Conservation (phyloP, 2,888 invertebrate species). For the Platycheirus albimanus region DNA sequence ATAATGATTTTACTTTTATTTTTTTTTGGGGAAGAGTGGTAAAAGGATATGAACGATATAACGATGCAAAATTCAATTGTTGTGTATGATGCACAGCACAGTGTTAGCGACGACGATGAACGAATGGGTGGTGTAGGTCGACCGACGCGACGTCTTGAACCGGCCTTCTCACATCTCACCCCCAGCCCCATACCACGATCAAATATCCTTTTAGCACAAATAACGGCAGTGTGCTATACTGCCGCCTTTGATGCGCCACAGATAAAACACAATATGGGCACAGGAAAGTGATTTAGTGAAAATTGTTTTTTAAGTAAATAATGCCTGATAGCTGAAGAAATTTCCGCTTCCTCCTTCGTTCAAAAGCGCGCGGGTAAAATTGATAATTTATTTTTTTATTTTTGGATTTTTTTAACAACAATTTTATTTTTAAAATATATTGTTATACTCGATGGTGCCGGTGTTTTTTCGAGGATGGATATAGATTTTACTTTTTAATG, state of each 20-base stretch:
- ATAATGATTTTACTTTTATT: constrained; percentile 38
- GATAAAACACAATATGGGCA: constrained; percentile 73
- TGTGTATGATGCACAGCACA: constrained; percentile 62
- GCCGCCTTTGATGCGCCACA: constrained; percentile 51
- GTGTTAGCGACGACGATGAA: constrained; percentile 21
- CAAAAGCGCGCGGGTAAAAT: constrained; percentile 58
- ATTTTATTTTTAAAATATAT: constrained; percentile 1
- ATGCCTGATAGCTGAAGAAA: constrained; percentile 75
- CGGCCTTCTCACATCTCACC: not conserved
- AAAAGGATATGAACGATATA: constrained; percentile 64
- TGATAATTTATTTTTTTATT: constrained; percentile 62
- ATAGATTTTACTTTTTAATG: not conserved
- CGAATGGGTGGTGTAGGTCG: constrained; percentile 9
- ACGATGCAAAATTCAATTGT: constrained; percentile 72
- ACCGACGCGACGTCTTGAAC: too few species aligned
- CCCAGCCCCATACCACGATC: too few species aligned
- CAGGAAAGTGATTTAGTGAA: constrained; percentile 82
- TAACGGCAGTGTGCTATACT: constrained; percentile 50
- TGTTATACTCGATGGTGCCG: too few species aligned
- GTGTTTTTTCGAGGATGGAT: too few species aligned
- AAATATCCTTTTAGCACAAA: constrained; percentile 39
- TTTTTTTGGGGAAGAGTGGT: not conserved
- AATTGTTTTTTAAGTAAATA: constrained; percentile 82
- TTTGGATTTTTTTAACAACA: not conserved
- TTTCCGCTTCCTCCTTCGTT: constrained; percentile 58